Percentiles rank a stretch among this genome's conserved stretches.
These are phyloP conservation scores for Pyrrhopygopsis socrates DNA, from an alignment of 2,888 invertebrate species.

Conservation along the genomic window DNA sequence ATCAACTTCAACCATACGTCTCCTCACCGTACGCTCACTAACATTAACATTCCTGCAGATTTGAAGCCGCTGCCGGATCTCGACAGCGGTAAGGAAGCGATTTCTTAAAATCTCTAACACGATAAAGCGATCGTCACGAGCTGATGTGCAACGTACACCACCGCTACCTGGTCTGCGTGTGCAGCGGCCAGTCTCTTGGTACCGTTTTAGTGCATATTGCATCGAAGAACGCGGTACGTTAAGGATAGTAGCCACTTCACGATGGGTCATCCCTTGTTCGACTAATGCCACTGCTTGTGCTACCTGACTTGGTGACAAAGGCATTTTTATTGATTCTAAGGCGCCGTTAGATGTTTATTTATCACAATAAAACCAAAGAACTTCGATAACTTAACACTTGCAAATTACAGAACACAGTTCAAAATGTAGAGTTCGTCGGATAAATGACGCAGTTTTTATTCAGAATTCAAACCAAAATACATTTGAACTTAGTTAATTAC, in stretches of 20 bases:
- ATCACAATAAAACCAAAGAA: constrained; percentile 15
- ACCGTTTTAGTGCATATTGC: constrained; percentile 23
- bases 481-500: no score
- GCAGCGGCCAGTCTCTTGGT: constrained; percentile 58
- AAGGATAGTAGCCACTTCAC: constrained; percentile 5
- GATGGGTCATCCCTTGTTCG: constrained; percentile 7
- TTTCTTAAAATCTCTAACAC: constrained; percentile 42
- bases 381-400: constrained; percentile 18
- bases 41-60: not conserved
- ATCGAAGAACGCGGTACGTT: constrained; percentile 25
- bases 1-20: constrained; percentile 69
- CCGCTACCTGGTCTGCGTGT: constrained; percentile 56
- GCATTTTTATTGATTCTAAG: not conserved
- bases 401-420: no score
- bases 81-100: constrained; percentile 19
- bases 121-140: constrained; percentile 38
- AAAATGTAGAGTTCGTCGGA: no score
- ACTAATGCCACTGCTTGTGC: not conserved
- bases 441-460: no score
- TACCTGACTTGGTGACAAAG: not conserved
- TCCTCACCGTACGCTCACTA: constrained; percentile 62
- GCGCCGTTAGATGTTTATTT: not conserved
- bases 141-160: constrained; percentile 57
- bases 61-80: constrained; percentile 16
- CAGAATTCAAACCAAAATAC: no score